Evolutionary conservation across 2,113 vertebrate species (phyloP).

Genomic region (Scophthalmus maximus): DNA sequence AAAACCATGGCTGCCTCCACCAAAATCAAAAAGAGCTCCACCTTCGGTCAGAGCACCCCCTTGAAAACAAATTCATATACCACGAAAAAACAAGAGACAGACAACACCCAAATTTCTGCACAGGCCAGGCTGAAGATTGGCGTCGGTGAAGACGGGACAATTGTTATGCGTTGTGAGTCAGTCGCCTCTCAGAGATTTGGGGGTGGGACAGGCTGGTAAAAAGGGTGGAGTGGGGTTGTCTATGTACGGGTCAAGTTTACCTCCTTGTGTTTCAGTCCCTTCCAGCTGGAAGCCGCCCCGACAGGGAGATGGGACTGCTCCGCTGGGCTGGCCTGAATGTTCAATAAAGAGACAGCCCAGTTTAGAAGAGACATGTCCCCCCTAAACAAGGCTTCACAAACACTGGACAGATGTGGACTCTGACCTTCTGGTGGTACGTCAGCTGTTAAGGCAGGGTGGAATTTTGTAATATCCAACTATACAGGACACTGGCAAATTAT

Average conservation of each 20-base stretch:
- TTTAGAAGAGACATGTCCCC: constrained; percentile 75
- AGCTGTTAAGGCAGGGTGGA: not conserved
- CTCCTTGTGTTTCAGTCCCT: constrained; percentile 79
- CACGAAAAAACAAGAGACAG: constrained; percentile 34
- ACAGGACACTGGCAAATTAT: not conserved
- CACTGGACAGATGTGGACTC: constrained; percentile 39
- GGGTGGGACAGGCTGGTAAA: constrained; percentile 39
- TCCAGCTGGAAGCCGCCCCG: constrained; percentile 78
- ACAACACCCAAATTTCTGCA: constrained; percentile 19
- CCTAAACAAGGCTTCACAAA: constrained; percentile 59
- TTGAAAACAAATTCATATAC: constrained; percentile 17
- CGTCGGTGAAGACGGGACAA: constrained; percentile 41
- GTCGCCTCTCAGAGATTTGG: constrained; percentile 49
- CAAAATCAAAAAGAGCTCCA: constrained; percentile 41
- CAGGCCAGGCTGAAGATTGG: constrained; percentile 38
- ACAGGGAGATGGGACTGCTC: constrained; percentile 80
- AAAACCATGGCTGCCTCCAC: constrained; percentile 43
- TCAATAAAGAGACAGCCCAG: constrained; percentile 76
- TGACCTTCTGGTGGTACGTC: constrained; percentile 6
- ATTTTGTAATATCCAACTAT: not conserved
- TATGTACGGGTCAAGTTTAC: constrained; percentile 71
- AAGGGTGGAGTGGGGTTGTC: constrained; percentile 51
- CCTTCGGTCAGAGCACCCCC: constrained; percentile 24
- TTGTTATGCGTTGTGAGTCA: constrained; percentile 44
- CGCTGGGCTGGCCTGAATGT: constrained; percentile 78